Conservation (phyloP, 2,113 vertebrate genomes). For the Haplochromis vanheusdeni region DNA sequence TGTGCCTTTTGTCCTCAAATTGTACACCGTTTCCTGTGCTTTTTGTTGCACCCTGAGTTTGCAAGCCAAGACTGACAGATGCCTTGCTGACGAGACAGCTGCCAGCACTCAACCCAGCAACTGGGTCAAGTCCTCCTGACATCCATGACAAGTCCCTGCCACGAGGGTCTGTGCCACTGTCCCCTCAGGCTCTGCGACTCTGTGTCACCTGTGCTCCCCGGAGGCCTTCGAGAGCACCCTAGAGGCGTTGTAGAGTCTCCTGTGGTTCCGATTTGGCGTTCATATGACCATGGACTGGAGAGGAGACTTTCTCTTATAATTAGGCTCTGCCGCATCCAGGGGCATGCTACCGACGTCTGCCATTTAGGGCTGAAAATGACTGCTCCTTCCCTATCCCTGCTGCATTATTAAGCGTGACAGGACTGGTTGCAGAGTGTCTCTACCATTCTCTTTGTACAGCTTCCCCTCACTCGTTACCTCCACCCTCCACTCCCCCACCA, state of each 20-base stretch:
- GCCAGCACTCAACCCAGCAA: conserved; percentile 50
- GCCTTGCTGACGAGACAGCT: conserved; percentile 40
- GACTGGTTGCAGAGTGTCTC: conserved; percentile 46
- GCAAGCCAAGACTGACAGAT: conserved; percentile 38
- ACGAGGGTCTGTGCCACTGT: conserved; percentile 7
- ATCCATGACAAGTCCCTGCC: conserved; percentile 42
- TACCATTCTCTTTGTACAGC: conserved; percentile 67
- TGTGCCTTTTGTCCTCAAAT: neutral
- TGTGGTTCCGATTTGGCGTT: neutral
- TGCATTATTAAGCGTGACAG: conserved; percentile 63
- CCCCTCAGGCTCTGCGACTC: conserved; percentile 16
- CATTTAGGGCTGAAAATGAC: conserved; percentile 41
- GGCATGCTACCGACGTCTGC: neutral
- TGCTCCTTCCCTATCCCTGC: conserved; percentile 12
- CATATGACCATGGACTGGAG: neutral
- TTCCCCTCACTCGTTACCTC: neutral
- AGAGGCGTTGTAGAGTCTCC: neutral
- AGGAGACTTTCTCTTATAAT: conserved; percentile 16
- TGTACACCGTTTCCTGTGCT: neutral
- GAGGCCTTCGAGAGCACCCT: neutral
- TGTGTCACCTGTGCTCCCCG: conserved; percentile 22
- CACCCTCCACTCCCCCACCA: accelerated
- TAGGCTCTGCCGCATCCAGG: conserved; percentile 5
- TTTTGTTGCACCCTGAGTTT: neutral
- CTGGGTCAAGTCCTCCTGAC: conserved; percentile 55